Base-by-base conservation (phyloP, 1,140 invertebrate species). In the Pogonognathellus flavescens region DNA sequence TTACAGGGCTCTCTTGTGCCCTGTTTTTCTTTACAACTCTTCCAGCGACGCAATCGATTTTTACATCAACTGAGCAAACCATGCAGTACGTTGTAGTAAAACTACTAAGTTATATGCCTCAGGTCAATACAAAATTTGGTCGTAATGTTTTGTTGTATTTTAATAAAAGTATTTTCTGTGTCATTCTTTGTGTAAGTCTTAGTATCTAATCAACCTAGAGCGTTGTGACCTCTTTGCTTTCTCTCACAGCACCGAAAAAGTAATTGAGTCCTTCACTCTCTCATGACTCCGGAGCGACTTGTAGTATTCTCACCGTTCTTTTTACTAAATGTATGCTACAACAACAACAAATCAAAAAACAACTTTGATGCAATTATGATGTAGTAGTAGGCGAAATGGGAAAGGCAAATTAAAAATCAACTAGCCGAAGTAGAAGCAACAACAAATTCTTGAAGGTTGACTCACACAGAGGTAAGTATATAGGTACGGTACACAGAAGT, bases 321-420 rank as follows among this genome's bases (percentile, higher is more conserved):
- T 41, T 41, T 41, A 41, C 31, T 50, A 41, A 72, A 72, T 72
- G n/a, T 14, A 76, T 14, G 49, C 41, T 3, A 1, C 31, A 76
- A 76, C n/a, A 66, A 76, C 14, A 49, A 41, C 31, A 41, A 41
- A 41, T 41, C 31, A 41, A 41, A 41, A 76, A 50, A 16, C 2
- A 57, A 10, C 53, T 41, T 25, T 50, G 70, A 76, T 76, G 70
- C 70, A 76, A 76, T 76, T 76, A 76, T 31, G n/a, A 50, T 50
- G 70, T 50, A 76, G 70, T 50, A 76, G 11, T 13, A 13, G n/a
- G 11, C 2, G 70, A 76, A 76, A 49, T 76, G 16, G 31, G 16
- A 76, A 76, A 41, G 70, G 41, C 31, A 50, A 76, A 25, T 76
- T 76, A 50, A 76, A 76, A 76, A 76, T 76, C 70, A 76, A 31